These are phyloP conservation scores for Platycheirus rosarum DNA, from an alignment of 2,888 invertebrate species.

Conservation along the genomic window DNA sequence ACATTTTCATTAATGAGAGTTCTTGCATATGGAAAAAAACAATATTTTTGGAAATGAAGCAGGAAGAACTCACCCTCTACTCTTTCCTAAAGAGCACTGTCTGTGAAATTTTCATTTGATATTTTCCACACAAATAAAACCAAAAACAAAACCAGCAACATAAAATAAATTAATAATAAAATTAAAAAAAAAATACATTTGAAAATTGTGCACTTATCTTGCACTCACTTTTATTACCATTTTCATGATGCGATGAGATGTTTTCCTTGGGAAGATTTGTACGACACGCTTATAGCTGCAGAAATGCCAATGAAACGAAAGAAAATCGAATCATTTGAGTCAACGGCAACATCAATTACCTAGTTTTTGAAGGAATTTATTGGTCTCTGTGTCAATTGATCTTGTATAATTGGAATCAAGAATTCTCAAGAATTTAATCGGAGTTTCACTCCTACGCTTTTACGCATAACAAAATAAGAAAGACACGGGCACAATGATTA, in stretches of 20 bases:
- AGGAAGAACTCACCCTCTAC: conserved; percentile 15
- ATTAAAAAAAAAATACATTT: conserved; percentile 31
- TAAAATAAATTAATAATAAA: background rate
- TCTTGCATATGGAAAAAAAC: conserved; percentile 55
- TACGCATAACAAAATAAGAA: background rate
- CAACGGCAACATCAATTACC: conserved; percentile 69
- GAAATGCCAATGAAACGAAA: conserved; percentile 24
- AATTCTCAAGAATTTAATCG: conserved; percentile 39
- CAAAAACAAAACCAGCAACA: conserved; percentile 32
- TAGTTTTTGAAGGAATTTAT: conserved; percentile 63
- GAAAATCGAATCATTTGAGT: conserved; percentile 47
- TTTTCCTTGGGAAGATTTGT: conserved; percentile 34
- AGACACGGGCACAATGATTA: conserved; percentile 26
- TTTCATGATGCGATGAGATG: background rate
- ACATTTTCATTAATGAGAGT: conserved; percentile 67
- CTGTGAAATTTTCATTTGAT: conserved; percentile 41
- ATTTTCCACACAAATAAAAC: conserved; percentile 31
- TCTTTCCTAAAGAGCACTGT: conserved; percentile 23
- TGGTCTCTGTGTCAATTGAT: conserved; percentile 69
- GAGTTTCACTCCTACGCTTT: conserved; percentile 32
- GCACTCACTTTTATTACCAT: conserved; percentile 44
- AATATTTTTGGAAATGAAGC: conserved; percentile 61
- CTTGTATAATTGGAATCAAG: conserved; percentile 45
- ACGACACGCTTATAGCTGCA: conserved; percentile 44
- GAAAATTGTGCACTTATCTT: conserved; percentile 54